These are phyloP conservation scores for Mechanitis messenoides DNA, from an alignment of 2,888 invertebrate species.

Conservation along the genomic window DNA sequence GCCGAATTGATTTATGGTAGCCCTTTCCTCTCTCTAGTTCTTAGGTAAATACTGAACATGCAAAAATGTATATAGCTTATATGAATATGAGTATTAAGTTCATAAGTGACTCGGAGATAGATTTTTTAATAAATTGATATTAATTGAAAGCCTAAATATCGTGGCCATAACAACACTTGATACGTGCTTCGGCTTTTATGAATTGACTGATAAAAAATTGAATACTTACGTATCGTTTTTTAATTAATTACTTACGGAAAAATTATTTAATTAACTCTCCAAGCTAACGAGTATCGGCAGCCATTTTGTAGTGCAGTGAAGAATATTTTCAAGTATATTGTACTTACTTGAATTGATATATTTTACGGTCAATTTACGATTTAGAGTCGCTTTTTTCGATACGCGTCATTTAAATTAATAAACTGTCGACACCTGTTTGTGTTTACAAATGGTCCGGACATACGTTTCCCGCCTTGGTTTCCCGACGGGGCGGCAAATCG, in stretches of 20 bases:
- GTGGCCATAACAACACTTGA: slow-evolving; percentile 20
- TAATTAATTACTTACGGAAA: slow-evolving; percentile 44
- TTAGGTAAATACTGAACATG: slow-evolving; percentile 14
- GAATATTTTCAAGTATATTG: too few species aligned
- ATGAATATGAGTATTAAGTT: too few species aligned
- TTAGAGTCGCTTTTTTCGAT: slow-evolving; percentile 14
- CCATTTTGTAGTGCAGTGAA: slow-evolving; percentile 1
- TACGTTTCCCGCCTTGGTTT: slow-evolving; percentile 68
- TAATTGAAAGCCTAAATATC: slow-evolving; percentile 11
- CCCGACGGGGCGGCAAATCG: slow-evolving; percentile 56
- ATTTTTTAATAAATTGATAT: slow-evolving; percentile 9
- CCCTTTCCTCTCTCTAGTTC: slow-evolving; percentile 34
- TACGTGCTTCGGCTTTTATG: slow-evolving; percentile 31
- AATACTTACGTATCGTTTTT: slow-evolving; percentile 43
- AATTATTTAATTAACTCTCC: slow-evolving; percentile 30
- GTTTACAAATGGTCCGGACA: slow-evolving; percentile 72
- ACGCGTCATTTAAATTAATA: slow-evolving; percentile 66
- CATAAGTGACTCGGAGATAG: too few species aligned
- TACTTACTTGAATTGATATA: background rate
- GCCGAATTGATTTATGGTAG: slow-evolving; percentile 48
- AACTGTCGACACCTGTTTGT: slow-evolving; percentile 69
- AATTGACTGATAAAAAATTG: slow-evolving; percentile 45
- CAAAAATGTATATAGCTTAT: slow-evolving; percentile 1
- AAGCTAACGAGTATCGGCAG: slow-evolving; percentile 18
- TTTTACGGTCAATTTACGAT: slow-evolving; percentile 10